Percentiles rank a stretch among this genome's conserved stretches.
Evolutionary conservation across 1,140 invertebrate species (phyloP).

Genomic region (Sarcophaga bullata): DNA sequence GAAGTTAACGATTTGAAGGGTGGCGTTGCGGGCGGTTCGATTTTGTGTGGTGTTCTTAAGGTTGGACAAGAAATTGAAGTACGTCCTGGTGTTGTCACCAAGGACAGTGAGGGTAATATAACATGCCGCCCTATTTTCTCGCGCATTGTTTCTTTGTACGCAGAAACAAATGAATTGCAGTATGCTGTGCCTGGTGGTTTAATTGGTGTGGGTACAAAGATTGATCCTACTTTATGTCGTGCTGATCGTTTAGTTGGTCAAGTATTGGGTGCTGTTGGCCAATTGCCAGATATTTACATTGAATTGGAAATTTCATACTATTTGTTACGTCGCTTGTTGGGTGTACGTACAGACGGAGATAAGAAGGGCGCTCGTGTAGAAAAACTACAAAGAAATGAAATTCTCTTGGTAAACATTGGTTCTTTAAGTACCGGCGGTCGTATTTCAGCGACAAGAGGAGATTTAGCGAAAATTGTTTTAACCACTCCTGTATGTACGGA

Average conservation of each 20-base stretch:
- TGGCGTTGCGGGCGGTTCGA: slow-evolving; percentile 98
- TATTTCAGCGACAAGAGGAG: slow-evolving; percentile 94
- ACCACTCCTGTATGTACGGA: slow-evolving; percentile 99
- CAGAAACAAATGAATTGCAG: slow-evolving; percentile 98
- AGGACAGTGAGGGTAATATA: slow-evolving; percentile 94
- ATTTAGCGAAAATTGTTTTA: slow-evolving; percentile 97
- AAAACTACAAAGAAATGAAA: slow-evolving; percentile 88
- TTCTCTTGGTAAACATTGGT: slow-evolving; percentile 98
- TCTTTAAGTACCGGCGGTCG: slow-evolving; percentile 97
- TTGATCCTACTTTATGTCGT: slow-evolving; percentile 97
- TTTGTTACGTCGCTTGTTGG: slow-evolving; percentile 91
- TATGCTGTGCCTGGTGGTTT: slow-evolving; percentile 98
- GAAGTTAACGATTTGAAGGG: slow-evolving; percentile 98
- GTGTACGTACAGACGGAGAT: slow-evolving; percentile 98
- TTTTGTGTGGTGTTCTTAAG: slow-evolving; percentile 93
- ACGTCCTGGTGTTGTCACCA: slow-evolving; percentile 94
- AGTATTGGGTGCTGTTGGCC: slow-evolving; percentile 96
- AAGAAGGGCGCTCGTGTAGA: slow-evolving; percentile 98
- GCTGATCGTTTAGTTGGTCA: slow-evolving; percentile 98
- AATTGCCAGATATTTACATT: slow-evolving; percentile 96
- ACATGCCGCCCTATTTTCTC: slow-evolving; percentile 97
- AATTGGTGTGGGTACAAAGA: slow-evolving; percentile 98
- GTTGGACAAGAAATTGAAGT: slow-evolving; percentile 81
- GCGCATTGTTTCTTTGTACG: slow-evolving; percentile 96
- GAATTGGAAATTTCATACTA: slow-evolving; percentile 99